Base-by-base conservation (phyloP, 2,888 invertebrate genomes). In the Autographa gamma region DNA sequence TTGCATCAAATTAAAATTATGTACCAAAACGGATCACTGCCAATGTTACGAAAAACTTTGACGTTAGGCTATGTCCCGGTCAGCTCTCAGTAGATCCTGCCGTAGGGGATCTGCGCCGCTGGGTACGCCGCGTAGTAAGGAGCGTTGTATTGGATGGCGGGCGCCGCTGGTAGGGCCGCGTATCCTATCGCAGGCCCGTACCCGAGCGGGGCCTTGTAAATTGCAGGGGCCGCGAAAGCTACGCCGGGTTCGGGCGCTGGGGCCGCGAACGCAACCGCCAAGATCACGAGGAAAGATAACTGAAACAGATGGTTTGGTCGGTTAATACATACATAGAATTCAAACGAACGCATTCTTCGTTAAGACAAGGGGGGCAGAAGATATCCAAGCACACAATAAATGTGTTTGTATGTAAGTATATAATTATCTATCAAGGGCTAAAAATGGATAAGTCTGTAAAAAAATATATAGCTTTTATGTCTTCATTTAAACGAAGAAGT, bases 201-300 rank as follows among this genome's bases (percentile, higher is more conserved):
- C 2, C 78, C 74, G 59, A 85, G 60, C 8, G 85, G 84, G n/a
- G 83, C 78, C 56, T 76, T 77, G 82, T 81, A 88, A 31, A 80
- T 64, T 18, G 75, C 70, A 6, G 85, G 74, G 32, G 80, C 54
- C 16, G 73, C 73, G n/a, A 85, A 71, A 32, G 81, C 69, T 1
- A 82, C 81, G 7, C 79, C 84, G 2, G 88, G 89, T 34, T 86
- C 86, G 2, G 90, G 87, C 0, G 86, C 88, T 5, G 91, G 91
- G n/a, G 87, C 89, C 5, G 90, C 88, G 60, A 85, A 83, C 0
- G 87, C 90, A 4, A 85, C 72, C 13, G 87, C 89, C 84, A 90
- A 56, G 67, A 87, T 64, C 32, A 79, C 83, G 71, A 90, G 70
- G 77, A 89, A 86, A 71, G 76, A 77, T 71, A 90, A 67, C 91